Conservation (phyloP, 2,797 vertebrate genomes). For the Aldrovandia affinis region DNA sequence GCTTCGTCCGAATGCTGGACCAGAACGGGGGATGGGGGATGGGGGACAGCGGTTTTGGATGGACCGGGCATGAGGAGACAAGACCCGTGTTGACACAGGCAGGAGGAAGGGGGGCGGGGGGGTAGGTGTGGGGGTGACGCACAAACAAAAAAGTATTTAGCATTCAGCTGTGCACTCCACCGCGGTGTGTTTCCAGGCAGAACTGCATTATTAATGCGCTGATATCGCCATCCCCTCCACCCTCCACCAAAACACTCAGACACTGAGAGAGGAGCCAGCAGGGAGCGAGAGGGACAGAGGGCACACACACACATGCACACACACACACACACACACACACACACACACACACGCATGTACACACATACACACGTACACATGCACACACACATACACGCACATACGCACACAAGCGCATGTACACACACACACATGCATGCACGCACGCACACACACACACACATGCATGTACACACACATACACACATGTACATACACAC, state of each 20-base stretch:
- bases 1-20: too few species aligned
- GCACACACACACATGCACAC: background rate
- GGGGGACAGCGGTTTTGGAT: too few species aligned
- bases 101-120: too few species aligned
- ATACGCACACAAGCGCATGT: constrained; percentile 15
- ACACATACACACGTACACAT: background rate
- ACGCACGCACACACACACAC: background rate
- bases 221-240: constrained; percentile 65
- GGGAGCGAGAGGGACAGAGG: too few species aligned
- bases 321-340: background rate
- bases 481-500: too few species aligned
- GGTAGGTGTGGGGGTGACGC: constrained; percentile 25
- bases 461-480: background rate
- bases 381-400: background rate
- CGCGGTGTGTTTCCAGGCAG: constrained; percentile 81
- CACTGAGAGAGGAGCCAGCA: background rate
- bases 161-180: constrained; percentile 79
- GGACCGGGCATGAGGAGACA: too few species aligned
- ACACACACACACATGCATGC: background rate
- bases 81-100: too few species aligned
- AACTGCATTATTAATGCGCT: constrained; percentile 81
- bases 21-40: too few species aligned
- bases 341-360: background rate
- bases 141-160: constrained; percentile 82
- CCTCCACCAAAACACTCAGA: constrained; percentile 20